Conservation (phyloP, 30 jellyfish, hydroid and myxozoan species). For the Hydractinia echinata region DNA sequence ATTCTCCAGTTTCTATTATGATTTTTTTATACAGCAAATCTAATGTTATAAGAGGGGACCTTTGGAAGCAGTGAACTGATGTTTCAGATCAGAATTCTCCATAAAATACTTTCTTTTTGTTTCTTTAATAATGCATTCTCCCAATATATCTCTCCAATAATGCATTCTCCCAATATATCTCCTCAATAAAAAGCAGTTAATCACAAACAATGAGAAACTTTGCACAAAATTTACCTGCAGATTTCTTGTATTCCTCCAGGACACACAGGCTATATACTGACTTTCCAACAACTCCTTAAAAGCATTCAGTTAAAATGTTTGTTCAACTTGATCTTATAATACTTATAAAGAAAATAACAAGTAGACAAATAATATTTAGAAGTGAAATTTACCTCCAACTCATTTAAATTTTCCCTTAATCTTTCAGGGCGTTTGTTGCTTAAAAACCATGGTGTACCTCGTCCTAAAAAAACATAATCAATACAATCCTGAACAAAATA, state of each 20-base stretch:
- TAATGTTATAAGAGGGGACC: too few species aligned
- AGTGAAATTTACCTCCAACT: conserved; percentile 47
- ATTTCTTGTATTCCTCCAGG: conserved; percentile 50
- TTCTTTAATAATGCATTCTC: too few species aligned
- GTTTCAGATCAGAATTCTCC: too few species aligned
- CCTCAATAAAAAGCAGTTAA: background rate
- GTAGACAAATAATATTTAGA: background rate
- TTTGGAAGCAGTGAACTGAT: too few species aligned
- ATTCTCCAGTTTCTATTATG: too few species aligned
- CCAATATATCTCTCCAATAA: too few species aligned
- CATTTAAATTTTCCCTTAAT: conserved; percentile 62
- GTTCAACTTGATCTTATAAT: too few species aligned
- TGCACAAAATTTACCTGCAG: conserved; percentile 47
- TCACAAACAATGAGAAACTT: background rate
- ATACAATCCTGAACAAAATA: too few species aligned
- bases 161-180: too few species aligned
- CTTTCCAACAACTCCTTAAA: background rate
- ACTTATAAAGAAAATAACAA: too few species aligned
- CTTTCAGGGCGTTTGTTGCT: conserved; percentile 69
- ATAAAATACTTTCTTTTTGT: too few species aligned
- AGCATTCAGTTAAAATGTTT: background rate
- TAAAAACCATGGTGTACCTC: conserved; percentile 51
- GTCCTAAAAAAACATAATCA: conserved; percentile 19
- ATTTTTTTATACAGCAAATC: too few species aligned
- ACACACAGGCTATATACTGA: background rate